Conservation (phyloP, 2,113 vertebrate genomes). For the Ondatra zibethicus region DNA sequence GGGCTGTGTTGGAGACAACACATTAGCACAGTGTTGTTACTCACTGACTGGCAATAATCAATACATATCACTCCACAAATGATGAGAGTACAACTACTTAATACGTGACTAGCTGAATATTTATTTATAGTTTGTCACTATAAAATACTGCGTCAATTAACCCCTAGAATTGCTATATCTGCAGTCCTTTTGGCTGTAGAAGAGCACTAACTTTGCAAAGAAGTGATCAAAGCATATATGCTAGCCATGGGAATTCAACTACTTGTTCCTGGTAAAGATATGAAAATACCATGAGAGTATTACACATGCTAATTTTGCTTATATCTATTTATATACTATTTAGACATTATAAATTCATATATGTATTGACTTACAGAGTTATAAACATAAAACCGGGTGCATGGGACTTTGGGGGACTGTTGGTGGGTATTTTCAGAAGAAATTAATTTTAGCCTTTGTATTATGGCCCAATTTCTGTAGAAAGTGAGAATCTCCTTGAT, state of each 20-base stretch:
- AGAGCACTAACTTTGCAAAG: constrained; percentile 24
- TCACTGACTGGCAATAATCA: constrained; percentile 4
- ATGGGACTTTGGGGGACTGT: not conserved
- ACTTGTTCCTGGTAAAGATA: not conserved
- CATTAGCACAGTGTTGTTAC: not conserved
- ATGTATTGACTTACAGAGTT: not conserved
- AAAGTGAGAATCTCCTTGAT: not conserved
- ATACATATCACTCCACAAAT: not conserved
- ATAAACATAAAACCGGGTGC: not conserved
- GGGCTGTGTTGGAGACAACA: not conserved
- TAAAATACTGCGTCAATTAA: not conserved
- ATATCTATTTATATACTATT: not conserved
- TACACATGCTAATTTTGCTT: not conserved
- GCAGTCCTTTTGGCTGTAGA: not conserved
- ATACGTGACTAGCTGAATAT: not conserved
- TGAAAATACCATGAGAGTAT: not conserved
- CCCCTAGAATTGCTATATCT: not conserved
- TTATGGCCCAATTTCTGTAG: not conserved
- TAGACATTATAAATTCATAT: not conserved
- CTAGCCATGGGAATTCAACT: not conserved
- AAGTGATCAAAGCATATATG: not conserved
- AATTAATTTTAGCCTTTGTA: not conserved
- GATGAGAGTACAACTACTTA: not conserved
- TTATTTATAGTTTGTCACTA: not conserved
- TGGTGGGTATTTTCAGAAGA: not conserved